These are phyloP conservation scores for Myotis lucifugus DNA, from an alignment of 2,113 vertebrate species.

Conservation along the genomic window DNA sequence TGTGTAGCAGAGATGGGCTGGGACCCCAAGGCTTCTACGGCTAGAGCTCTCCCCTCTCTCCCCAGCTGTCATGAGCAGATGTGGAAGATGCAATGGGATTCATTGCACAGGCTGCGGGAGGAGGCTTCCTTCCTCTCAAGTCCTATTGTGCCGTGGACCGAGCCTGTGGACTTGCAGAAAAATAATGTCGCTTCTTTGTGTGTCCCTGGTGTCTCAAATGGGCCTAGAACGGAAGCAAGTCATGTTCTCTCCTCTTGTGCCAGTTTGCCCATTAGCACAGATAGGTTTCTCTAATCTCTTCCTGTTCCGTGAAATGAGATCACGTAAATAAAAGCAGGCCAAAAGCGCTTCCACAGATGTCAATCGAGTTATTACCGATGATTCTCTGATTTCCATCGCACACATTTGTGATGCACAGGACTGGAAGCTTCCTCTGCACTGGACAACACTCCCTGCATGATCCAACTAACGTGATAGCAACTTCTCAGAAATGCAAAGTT, in stretches of 20 bases:
- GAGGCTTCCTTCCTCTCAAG: neutral
- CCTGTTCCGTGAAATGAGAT: neutral
- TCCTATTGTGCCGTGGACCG: neutral
- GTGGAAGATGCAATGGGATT: neutral
- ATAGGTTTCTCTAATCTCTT: neutral
- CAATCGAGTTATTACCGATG: neutral
- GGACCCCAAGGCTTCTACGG: neutral
- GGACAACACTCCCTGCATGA: neutral
- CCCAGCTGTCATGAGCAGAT: neutral
- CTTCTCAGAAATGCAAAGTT: neutral
- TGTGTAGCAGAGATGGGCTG: neutral
- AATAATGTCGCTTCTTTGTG: neutral
- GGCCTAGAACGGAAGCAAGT: neutral
- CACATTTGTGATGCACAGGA: neutral
- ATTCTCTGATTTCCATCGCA: neutral
- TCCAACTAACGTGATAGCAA: neutral
- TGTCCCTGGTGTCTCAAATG: neutral
- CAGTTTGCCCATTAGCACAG: neutral
- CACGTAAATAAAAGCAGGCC: neutral
- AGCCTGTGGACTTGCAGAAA: neutral
- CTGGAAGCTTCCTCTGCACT: neutral
- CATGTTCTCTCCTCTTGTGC: neutral
- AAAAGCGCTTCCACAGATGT: rapidly evolving
- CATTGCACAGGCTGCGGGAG: neutral
- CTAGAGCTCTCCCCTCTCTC: neutral